Evolutionary conservation across 2,113 vertebrate species (phyloP).

Genomic region (Cyanoliseus patagonus): DNA sequence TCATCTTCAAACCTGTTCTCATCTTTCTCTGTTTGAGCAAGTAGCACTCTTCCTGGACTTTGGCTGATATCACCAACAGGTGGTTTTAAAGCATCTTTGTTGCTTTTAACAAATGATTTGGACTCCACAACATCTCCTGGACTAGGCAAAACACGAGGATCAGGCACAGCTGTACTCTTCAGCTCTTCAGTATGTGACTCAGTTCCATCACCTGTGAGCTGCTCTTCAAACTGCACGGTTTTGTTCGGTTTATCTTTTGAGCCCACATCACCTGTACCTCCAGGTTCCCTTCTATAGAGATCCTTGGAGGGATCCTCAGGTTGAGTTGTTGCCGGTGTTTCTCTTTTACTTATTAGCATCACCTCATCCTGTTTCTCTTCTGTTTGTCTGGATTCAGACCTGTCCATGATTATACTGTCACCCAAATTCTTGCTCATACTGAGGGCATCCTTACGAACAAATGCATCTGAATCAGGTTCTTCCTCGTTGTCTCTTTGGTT

Average conservation of each 20-base stretch:
- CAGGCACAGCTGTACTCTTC: neutral
- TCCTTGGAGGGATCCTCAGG: neutral
- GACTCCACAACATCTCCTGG: neutral
- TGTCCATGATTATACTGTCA: conserved; percentile 30
- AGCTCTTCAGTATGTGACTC: neutral
- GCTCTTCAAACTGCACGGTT: neutral
- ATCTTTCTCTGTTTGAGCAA: neutral
- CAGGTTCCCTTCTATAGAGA: neutral
- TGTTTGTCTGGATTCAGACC: conserved; percentile 60
- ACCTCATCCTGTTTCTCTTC: conserved; percentile 14
- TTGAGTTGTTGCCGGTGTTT: neutral
- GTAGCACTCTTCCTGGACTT: neutral
- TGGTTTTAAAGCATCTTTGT: neutral
- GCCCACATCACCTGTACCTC: neutral
- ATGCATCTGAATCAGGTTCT: conserved; percentile 31
- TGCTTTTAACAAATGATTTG: neutral
- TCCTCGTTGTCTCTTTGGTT: conserved; percentile 26
- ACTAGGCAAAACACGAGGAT: neutral
- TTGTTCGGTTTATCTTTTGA: neutral
- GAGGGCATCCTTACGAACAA: conserved; percentile 69
- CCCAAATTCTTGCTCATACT: conserved; percentile 49
- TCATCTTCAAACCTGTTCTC: neutral
- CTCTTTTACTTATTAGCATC: conserved; percentile 19
- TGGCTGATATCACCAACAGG: neutral
- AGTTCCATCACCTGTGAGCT: neutral